A percentile compares a stretch with the other conserved stretches of the same genome.
These are phyloP conservation scores for Hycleus phaleratus DNA, from an alignment of 1,140 invertebrate genomes.

Conservation along the genomic window DNA sequence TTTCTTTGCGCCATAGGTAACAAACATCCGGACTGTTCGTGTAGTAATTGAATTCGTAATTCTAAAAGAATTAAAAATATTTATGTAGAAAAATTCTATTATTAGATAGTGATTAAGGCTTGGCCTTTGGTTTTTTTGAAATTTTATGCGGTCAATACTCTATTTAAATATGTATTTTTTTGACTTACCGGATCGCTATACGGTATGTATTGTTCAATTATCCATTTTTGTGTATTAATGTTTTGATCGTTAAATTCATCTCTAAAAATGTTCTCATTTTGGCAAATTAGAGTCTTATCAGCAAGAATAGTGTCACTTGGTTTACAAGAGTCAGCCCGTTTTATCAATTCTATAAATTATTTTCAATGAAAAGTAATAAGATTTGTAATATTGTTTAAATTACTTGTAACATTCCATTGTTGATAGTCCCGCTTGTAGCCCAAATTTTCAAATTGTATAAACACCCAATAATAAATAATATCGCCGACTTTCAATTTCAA, in stretches of 20 bases:
- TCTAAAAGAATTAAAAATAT: conserved; percentile 16
- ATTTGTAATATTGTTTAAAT: neutral
- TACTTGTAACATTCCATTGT: conserved; percentile 28
- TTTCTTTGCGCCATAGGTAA: conserved; percentile 3
- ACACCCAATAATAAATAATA: conserved; percentile 35
- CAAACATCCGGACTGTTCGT: conserved; percentile 16
- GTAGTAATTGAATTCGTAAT: conserved; percentile 32
- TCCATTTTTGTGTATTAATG: conserved; percentile 26
- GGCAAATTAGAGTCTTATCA: conserved; percentile 17
- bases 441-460: conserved; percentile 30
- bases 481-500: conserved; percentile 27
- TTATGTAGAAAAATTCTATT: neutral
- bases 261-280: conserved; percentile 25
- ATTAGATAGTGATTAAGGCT: too few relatives aligned
- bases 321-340: neutral
- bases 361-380: neutral
- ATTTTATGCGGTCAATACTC: too few relatives aligned
- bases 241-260: conserved; percentile 22
- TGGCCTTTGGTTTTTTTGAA: too few relatives aligned
- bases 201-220: conserved; percentile 25
- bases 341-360: neutral
- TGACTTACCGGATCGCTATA: conserved; percentile 1
- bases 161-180: neutral
- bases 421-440: conserved; percentile 31
- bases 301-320: neutral